Base-by-base conservation (phyloP, 2,113 vertebrate species). In the Varanus komodoensis region DNA sequence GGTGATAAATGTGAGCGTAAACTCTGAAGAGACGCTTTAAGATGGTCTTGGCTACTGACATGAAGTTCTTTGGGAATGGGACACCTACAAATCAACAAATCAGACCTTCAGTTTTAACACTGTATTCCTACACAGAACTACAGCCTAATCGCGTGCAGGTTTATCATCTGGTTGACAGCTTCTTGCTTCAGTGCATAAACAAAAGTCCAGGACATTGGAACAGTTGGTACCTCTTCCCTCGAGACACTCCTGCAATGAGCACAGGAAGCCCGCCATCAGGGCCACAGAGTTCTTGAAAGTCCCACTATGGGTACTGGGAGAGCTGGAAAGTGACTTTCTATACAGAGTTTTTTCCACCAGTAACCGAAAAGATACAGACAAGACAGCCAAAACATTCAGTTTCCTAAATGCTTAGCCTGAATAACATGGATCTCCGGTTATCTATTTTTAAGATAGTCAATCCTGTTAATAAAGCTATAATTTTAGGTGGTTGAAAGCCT, bases 1-100 rank as follows among this genome's bases (percentile, higher is more conserved):
- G 98, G 95, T 98, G 97, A 80, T 98, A 98, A 93, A 98, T 98
- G 91, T 98, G 98, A 83, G 97, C 98, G 15, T 98, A 98, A 21
- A 98, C 98, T 93, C 98, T 95, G 91, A 98, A 98, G 52, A 98
- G 97, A 75, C 98, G 97, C 95, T 98, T 98, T 34, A 98, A 90
- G 94, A 98, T 98, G 3, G 97, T 98, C 96, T 98, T 98, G 93
- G 97, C 98, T 95, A 98, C 97, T 8, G 98, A 98, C 97, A 98
- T 98, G 94, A 98, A 98, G 71, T 98, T 98, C 96, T 98, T 98
- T 85, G 98, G 98, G 92, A 98, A 98, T 0, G 97, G 97, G 61
- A 98, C 98, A 2, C 98, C 98, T 98, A 84, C 7, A 74, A 23
- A 71, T 27, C 82, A n/a, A 78, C 12, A 38, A 79, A 85, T 17